Base-by-base conservation (phyloP, 2,113 vertebrate genomes). In the Brevimyrus niger region DNA sequence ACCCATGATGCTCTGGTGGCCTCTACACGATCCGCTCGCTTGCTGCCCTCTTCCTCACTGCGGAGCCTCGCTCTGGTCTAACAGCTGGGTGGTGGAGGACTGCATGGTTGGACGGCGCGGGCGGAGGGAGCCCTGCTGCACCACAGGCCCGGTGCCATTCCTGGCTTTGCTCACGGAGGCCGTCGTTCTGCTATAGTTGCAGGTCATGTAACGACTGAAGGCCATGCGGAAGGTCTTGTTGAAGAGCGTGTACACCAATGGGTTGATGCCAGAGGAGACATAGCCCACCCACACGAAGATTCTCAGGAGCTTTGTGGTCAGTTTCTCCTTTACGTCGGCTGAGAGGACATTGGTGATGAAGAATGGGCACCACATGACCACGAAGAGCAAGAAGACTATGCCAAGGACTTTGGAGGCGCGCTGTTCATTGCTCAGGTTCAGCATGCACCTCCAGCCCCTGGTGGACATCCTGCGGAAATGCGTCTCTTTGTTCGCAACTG, bases 281-380 rank as follows among this genome's bases (percentile, higher is more conserved):
- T 99, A 99, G 11, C 98, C 98, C 91, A 99, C 97, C 98, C 98
- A 99, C 69, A 97, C 97, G 93, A 99, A 99, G 93, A 99, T 96
- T 90, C 98, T 98, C 95, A 99, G 95, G 35, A 99, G 97, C 73
- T 92, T 96, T 86, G 94, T 93, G 21, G 99, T 96, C 55, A 97
- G 87, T 5, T 93, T 92, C 86, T 92, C 76, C 69, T 95, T 93
- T 93, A 98, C 99, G 48, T 99, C 94, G 87, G 96, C 98, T 17
- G 96, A 97, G 58, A 97, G 97, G 92, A 99, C 91, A 27, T 99
- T 99, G 87, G 98, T 99, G 88, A 99, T 97, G 91, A 99, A 99
- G 93, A 99, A 99, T 0, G 98, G 98, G 89, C 98, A 98, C 98
- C 98, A 99, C 98, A 99, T 99, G 89, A 99, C 91, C 80, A 99